phyloP scores from a whole-genome alignment of 2,888 invertebrate genomes.

The Rambutsinella grinnellia region DNA sequence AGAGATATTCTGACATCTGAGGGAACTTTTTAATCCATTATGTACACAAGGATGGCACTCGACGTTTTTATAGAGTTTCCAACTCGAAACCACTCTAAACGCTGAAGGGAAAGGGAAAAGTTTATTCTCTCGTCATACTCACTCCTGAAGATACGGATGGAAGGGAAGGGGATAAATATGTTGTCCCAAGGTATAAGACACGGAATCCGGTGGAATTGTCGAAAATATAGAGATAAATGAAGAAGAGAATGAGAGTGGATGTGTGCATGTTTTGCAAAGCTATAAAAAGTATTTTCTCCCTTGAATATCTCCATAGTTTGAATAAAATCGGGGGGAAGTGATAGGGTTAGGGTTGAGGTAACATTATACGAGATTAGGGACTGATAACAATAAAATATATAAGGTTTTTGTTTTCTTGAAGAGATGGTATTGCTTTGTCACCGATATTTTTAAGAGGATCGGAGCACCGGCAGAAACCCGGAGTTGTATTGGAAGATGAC shows the following conservation, averaged over 20 bases:
- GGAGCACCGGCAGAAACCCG: no score
- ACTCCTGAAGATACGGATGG: not conserved
- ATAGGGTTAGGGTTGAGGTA: no score
- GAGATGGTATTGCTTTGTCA: no score
- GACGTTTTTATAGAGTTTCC: no score
- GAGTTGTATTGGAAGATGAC: constrained; percentile 4
- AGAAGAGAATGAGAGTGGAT: constrained; percentile 84
- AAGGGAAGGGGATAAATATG: no score
- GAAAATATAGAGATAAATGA: constrained; percentile 14
- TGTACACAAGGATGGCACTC: constrained; percentile 3
- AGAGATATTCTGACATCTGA: no score
- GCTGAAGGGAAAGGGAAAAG: constrained; percentile 1
- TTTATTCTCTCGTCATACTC: not conserved
- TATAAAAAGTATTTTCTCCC: not conserved
- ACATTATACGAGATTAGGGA: no score
- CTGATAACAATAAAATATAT: no score
- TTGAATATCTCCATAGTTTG: not conserved
- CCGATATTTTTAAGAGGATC: no score
- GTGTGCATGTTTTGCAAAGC: constrained; percentile 85
- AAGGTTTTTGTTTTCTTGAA: no score
- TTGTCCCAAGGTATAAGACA: not conserved
- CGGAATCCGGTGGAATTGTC: not conserved
- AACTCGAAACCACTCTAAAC: no score
- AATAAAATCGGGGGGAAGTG: not conserved
- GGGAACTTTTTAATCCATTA: constrained; percentile 30